A percentile compares a stretch with the other conserved stretches of the same genome.
Evolutionary conservation across 2,113 vertebrate genomes (phyloP).

Genomic region (Rhea americana): DNA sequence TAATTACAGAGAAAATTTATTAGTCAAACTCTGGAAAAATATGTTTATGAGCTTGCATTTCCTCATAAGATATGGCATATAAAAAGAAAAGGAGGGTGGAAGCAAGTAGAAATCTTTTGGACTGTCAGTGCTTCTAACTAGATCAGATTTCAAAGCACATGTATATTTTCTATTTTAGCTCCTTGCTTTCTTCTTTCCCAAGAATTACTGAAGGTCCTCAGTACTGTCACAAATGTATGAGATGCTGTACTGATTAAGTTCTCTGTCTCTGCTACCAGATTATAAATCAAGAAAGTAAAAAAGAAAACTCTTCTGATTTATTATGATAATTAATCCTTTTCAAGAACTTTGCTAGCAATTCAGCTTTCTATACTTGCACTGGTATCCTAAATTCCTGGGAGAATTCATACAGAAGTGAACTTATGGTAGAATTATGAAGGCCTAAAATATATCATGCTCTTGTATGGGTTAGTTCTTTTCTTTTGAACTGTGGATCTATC

Average conservation of each 20-base stretch:
- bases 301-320: neutral
- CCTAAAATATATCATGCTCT: neutral
- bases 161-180: neutral
- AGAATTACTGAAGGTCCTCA: neutral
- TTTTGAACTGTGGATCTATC: neutral
- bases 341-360: neutral
- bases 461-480: neutral
- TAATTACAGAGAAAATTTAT: neutral
- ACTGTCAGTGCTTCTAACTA: neutral
- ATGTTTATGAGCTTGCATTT: neutral
- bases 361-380: neutral
- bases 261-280: neutral
- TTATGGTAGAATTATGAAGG: neutral
- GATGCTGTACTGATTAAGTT: neutral
- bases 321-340: neutral
- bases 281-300: neutral
- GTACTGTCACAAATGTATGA: neutral
- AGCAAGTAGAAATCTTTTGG: neutral
- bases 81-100: neutral
- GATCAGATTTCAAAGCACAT: neutral
- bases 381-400: neutral
- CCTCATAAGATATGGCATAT: neutral
- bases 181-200: neutral
- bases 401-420: neutral
- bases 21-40: neutral